phyloP scores from a whole-genome alignment of 2,888 invertebrate species.

The Tenthredo livida region DNA sequence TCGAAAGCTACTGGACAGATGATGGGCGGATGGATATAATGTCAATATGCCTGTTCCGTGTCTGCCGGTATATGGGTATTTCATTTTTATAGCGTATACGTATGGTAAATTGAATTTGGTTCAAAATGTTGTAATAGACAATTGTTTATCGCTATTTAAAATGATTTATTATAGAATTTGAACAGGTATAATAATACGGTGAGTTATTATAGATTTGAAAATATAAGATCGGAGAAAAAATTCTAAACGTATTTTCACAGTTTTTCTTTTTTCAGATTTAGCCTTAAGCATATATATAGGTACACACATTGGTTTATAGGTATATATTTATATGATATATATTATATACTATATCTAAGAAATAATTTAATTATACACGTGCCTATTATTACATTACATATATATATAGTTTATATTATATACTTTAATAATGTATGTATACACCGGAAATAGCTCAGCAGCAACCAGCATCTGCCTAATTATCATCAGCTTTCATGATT shows the following conservation, averaged over 20 bases:
- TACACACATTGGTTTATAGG: neutral
- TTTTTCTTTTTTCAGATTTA: neutral
- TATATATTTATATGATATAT: neutral
- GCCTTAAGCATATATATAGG: neutral
- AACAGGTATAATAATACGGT: neutral
- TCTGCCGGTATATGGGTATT: neutral
- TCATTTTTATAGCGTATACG: too few species aligned
- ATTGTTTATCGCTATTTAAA: neutral
- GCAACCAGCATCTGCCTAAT: slow-evolving; percentile 17
- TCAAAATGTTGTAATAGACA: neutral
- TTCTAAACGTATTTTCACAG: neutral
- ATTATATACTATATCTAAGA: neutral
- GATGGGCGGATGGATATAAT: slow-evolving; percentile 87
- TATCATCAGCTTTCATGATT: neutral
- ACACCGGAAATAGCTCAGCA: slow-evolving; percentile 21
- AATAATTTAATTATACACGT: slow-evolving; percentile 19
- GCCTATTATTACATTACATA: neutral
- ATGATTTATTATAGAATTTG: neutral
- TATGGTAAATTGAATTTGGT: neutral
- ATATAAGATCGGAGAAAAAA: neutral
- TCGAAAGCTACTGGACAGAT: slow-evolving; percentile 87
- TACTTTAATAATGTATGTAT: slow-evolving; percentile 17
- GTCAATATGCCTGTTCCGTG: neutral
- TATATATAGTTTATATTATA: neutral
- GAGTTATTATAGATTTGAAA: neutral